Evolutionary conservation across 2,888 invertebrate genomes (phyloP), one percentile per base, ranked within the genome.

Genomic region (Apodemia hepburni): DNA sequence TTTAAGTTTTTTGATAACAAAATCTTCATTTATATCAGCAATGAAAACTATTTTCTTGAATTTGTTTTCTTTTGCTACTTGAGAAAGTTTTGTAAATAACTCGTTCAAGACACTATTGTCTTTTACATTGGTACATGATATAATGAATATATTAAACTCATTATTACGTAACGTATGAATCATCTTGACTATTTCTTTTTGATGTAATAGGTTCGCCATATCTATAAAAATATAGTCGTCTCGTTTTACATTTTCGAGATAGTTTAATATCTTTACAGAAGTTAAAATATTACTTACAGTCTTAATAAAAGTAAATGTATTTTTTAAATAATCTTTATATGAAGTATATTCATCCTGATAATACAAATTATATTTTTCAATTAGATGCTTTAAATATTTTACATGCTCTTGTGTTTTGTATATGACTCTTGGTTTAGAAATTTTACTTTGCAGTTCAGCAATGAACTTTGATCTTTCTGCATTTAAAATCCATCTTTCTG

Each of bases 401-500:
- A 18, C 9, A 51, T 51, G 11, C 18, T 51, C 18, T 51, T 11
- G 49, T 11, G 49, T 51, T 51, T 51, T 51, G 11, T 11, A 51
- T 9, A 51, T 11, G 17, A 51, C 49, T 51, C 22, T 51, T 18
- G 49, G 49, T 51, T 51, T 51, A 17, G 49, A 51, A 51, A 51
- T 51, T 51, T 51, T 51, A 18, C 17, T 17, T 51, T 51, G 17
- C 3, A 51, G 11, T 51, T 51, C 49, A 11, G 18, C 49, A 11
- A 51, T 51, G 3, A 51, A 51, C 8, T 22, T 51, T 18, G 49
- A 51, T 11, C 18, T 51, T 17, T 51, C 49, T 18, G 18, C 8
- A 51, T 18, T 51, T 51, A 51, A 18, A 51, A 51, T 51, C 49
- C 49, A 51, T 18, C 8, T 51, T 51, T 51, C 49, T 17, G 22